Base-by-base conservation (phyloP, 2,113 vertebrate species). In the Plecotus auritus region DNA sequence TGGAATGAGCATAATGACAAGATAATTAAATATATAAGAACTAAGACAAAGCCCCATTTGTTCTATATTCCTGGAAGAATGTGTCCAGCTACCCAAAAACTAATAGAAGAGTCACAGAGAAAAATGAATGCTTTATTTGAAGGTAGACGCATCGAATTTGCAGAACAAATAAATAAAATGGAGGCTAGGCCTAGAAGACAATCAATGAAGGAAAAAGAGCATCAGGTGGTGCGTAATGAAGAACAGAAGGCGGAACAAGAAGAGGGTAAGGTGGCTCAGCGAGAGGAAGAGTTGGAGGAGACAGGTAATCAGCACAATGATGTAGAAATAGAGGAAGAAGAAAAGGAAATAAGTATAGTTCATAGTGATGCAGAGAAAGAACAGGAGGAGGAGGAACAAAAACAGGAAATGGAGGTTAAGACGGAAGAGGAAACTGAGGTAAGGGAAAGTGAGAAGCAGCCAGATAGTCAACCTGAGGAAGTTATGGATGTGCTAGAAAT, bases 151-250 rank as follows among this genome's bases (percentile, higher is more conserved):
- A 98, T 99, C 95, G 99, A 99, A 95, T 99, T 99, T 99, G 99
- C 99, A 88, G 99, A 99, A 97, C 99, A 99, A 98, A 99, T 99
- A 98, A 99, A 99, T 98, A 99, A 99, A 99, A 99, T 99, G 99
- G 99, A 99, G 98, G 99, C 99, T 98, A 99, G 99, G 94, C 99
- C 99, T 98, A 99, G 99, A 98, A 99, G 99, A 97, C 99, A 99
- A 97, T 98, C 98, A 98, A 88, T 99, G 98, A 99, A 99, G 97
- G 99, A 99, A 97, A 99, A 98, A 98, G 99, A 99, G 97, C 99
- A 98, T 98, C 99, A 99, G 88, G 99, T 98, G 97, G 97, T 98
- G 96, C 97, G 98, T 86, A 98, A 98, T 90, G 98, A 99, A 99
- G 98, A 99, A 98, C 98, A 99, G 99, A 99, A 98, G 98, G 99